phyloP scores from a whole-genome alignment of 1,140 invertebrate species.

The Aphelinus atriplicis region DNA sequence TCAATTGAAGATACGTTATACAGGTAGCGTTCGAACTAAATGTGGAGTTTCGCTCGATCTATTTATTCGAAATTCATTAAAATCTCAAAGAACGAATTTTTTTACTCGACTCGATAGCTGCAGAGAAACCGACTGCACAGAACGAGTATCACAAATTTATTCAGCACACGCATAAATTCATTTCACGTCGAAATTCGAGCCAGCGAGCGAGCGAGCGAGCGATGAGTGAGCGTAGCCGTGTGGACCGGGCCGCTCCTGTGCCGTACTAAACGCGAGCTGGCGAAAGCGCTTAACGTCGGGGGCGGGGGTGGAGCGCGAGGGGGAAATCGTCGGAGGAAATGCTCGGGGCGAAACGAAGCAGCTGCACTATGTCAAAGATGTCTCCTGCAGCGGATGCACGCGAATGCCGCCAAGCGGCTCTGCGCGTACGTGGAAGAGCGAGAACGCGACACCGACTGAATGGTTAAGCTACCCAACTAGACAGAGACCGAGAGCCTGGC shows the following conservation, averaged over 20 bases:
- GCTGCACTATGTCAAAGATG: slow-evolving; percentile 31
- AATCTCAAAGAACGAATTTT: no score
- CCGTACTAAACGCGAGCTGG: slow-evolving; percentile 8
- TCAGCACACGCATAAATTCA: slow-evolving; percentile 28
- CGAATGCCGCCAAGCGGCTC: slow-evolving; percentile 15
- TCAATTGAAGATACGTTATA: no score
- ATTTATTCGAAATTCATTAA: no score
- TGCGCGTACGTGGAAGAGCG: neutral
- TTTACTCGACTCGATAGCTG: neutral
- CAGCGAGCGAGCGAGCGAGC: neutral
- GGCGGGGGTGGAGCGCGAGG: slow-evolving; percentile 28
- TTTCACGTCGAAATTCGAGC: slow-evolving; percentile 19
- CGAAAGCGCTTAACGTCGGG: slow-evolving; percentile 13
- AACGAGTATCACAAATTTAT: slow-evolving; percentile 23
- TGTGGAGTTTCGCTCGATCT: no score
- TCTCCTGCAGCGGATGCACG: slow-evolving; percentile 18
- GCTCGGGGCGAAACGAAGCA: slow-evolving; percentile 23
- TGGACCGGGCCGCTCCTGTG: neutral
- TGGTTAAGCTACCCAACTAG: neutral
- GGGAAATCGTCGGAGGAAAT: slow-evolving; percentile 18
- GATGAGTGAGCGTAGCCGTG: slow-evolving; percentile 6
- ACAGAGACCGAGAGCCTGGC: neutral
- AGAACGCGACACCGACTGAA: neutral
- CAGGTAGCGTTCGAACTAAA: no score
- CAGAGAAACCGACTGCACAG: neutral